Evolutionary conservation across 2,113 vertebrate species (phyloP), one percentile per base, ranked within the genome.

Genomic region (Dascyllus trimaculatus): DNA sequence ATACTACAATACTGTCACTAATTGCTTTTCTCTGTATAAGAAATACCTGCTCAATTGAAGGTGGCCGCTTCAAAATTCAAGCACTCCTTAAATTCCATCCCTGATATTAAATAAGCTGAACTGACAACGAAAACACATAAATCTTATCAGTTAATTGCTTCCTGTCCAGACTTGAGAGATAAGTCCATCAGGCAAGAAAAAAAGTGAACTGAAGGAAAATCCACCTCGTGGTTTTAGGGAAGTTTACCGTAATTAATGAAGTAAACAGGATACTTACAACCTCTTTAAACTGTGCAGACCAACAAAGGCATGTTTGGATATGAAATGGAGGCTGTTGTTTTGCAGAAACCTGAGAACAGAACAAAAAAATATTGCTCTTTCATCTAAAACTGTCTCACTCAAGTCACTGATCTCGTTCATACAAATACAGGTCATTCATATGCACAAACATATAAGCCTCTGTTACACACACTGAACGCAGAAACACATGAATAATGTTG

Each of bases 261-360:
- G 22, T 9, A 21, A n/a, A n/a, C 40, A 35, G 38, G 5, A 3
- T 65, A 95, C 95, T 96, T 80, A 96, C 94, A 96, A 35, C 88
- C 86, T 95, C 76, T 92, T 91, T 29, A 96, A 90, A 58, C 71
- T 93, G 71, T 87, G 71, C 61, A 96, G 88, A 73, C 95, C 93
- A 29, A 88, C 93, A 88, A 97, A 96, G 22, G 94, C 93, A 53
- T 88, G 90, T 45, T 76, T 92, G 72, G 94, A 96, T 61, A 96
- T 80, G 26, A 72, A 68, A 80, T 88, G 87, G 51, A 97, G 94
- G 70, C 88, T 94, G 78, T 95, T 96, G 80, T 95, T 88, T 74
- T 96, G 95, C 15, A 96, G 94, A 86, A 95, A 96, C 72, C 94
- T 92, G 49, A 15, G 10, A 61, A 69, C 13, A 77, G 62, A 82